Evolutionary conservation across 2,113 vertebrate genomes (phyloP).

Genomic region (Dicerorhinus sumatrensis): DNA sequence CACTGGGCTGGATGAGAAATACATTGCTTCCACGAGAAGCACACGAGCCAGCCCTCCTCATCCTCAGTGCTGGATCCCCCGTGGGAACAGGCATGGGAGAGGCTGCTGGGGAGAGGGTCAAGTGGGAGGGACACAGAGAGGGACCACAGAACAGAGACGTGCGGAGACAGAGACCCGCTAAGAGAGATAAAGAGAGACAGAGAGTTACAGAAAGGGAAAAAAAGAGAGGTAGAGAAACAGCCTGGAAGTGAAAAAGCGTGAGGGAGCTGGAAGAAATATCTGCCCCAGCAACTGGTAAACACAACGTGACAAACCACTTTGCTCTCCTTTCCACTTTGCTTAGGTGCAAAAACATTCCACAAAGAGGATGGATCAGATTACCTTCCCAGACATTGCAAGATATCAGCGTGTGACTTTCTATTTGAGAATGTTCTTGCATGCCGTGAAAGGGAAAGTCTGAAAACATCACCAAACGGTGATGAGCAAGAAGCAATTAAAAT

Average conservation of each 20-base stretch:
- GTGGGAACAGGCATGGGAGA: rapidly evolving
- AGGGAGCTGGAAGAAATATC: neutral
- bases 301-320: neutral
- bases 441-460: neutral
- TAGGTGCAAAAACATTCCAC: neutral
- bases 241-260: rapidly evolving
- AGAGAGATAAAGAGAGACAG: neutral
- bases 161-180: neutral
- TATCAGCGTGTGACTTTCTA: neutral
- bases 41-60: neutral
- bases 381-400: neutral
- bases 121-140: neutral
- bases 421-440: neutral
- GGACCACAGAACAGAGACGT: neutral
- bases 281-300: neutral
- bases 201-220: neutral
- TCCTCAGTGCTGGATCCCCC: neutral
- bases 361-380: neutral
- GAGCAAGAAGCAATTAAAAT: neutral
- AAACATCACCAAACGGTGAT: neutral
- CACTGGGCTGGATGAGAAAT: neutral
- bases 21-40: neutral
- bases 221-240: neutral
- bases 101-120: neutral
- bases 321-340: neutral